phyloP scores from a whole-genome alignment of 1,140 invertebrate species.

The Penaeus indicus region DNA sequence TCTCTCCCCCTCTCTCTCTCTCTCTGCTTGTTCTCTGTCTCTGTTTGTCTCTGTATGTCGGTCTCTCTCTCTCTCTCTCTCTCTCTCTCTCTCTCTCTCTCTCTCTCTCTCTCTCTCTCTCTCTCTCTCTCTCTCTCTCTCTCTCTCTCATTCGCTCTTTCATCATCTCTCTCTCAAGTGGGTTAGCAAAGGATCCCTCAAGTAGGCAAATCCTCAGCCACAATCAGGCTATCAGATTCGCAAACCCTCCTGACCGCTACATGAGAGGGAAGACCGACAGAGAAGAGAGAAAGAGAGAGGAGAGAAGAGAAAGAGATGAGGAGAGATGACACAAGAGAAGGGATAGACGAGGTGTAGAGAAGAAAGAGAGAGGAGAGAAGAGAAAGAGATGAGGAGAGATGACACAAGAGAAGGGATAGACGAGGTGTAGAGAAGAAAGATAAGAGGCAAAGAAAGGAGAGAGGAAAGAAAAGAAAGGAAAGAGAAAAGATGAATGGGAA shows the following conservation, averaged over 20 bases:
- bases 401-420: not conserved
- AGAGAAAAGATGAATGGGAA: not conserved
- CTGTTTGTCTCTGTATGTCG: not conserved
- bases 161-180: too few species aligned
- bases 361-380: not conserved
- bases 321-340: not conserved
- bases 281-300: not conserved
- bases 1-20: not conserved
- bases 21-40: not conserved
- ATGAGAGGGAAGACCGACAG: too few species aligned
- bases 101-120: conserved; percentile 43
- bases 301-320: not conserved
- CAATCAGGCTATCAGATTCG: too few species aligned
- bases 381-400: not conserved
- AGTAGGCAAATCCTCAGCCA: too few species aligned
- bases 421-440: not conserved
- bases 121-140: conserved; percentile 43
- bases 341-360: not conserved
- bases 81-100: not conserved
- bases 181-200: too few species aligned
- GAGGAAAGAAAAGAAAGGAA: not conserved
- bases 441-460: too few species aligned
- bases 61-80: not conserved
- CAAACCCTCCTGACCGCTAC: too few species aligned
- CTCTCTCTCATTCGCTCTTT: not conserved